Conservation (phyloP, 2,888 invertebrate genomes). For the Sympetrum striolatum region DNA sequence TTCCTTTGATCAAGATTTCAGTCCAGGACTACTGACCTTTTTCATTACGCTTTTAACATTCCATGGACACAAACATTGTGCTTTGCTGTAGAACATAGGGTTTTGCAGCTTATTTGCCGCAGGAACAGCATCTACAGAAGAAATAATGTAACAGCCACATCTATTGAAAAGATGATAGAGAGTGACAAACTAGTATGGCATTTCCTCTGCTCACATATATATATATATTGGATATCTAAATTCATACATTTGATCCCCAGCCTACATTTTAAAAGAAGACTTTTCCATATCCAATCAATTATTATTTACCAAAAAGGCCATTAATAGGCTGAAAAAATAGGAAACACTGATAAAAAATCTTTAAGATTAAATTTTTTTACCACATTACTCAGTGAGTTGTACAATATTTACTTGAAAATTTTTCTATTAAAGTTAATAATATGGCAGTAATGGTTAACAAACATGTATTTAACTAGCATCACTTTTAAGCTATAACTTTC, state of each 20-base stretch:
- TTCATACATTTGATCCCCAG: neutral
- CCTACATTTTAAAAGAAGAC: neutral
- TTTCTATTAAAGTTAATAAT: neutral
- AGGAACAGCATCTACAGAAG: neutral
- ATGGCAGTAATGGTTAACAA: neutral
- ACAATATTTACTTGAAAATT: neutral
- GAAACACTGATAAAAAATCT: neutral
- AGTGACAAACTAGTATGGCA: neutral
- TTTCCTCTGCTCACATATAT: neutral
- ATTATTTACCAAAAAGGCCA: neutral
- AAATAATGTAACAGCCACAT: neutral
- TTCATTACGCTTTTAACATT: neutral
- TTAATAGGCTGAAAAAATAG: neutral
- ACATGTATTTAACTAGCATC: neutral
- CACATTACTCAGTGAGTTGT: neutral
- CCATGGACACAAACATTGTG: neutral
- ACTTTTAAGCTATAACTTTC: neutral
- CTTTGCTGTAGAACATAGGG: neutral
- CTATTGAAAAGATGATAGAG: neutral
- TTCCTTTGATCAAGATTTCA: neutral
- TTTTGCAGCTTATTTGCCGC: neutral
- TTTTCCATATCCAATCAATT: neutral
- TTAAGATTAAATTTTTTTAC: neutral
- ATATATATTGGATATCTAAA: neutral
- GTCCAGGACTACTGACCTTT: neutral